Evolutionary conservation across 2,797 vertebrate species (phyloP).

Genomic region (Clamator glandarius): DNA sequence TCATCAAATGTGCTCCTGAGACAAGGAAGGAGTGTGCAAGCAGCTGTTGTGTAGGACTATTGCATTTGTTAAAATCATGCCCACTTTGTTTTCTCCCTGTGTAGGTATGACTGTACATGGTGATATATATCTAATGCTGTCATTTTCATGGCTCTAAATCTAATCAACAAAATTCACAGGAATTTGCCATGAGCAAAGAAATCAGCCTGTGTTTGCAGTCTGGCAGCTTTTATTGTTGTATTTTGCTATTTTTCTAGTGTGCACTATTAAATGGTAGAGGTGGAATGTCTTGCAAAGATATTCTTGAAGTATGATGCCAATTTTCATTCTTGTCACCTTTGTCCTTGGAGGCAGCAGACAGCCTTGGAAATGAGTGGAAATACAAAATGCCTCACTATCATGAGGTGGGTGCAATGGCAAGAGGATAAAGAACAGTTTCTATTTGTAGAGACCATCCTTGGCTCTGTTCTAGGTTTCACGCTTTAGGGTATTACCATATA

Average conservation of each 20-base stretch:
- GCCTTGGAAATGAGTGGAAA: background rate
- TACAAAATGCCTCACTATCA: background rate
- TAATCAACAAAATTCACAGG: conserved; percentile 19
- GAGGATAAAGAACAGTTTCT: background rate
- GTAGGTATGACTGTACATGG: conserved; percentile 33
- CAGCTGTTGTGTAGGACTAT: conserved; percentile 69
- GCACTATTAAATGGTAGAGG: background rate
- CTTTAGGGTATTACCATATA: background rate
- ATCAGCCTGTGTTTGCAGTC: background rate
- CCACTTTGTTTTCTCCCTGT: conserved; percentile 48
- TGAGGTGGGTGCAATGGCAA: background rate
- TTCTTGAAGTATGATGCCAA: background rate
- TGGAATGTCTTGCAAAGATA: background rate
- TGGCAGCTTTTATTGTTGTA: conserved; percentile 1
- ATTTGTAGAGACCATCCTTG: background rate
- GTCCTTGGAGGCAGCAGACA: background rate
- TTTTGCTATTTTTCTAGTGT: background rate
- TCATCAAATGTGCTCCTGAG: conserved; percentile 9
- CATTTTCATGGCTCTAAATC: conserved; percentile 19
- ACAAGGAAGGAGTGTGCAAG: conserved; percentile 36
- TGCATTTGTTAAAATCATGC: conserved; percentile 50
- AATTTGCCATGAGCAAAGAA: conserved; percentile 7
- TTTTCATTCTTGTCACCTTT: background rate
- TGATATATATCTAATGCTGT: background rate
- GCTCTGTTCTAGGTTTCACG: background rate